Evolutionary conservation across 1,140 invertebrate genomes (phyloP).

Genomic region (Papilio machaon): DNA sequence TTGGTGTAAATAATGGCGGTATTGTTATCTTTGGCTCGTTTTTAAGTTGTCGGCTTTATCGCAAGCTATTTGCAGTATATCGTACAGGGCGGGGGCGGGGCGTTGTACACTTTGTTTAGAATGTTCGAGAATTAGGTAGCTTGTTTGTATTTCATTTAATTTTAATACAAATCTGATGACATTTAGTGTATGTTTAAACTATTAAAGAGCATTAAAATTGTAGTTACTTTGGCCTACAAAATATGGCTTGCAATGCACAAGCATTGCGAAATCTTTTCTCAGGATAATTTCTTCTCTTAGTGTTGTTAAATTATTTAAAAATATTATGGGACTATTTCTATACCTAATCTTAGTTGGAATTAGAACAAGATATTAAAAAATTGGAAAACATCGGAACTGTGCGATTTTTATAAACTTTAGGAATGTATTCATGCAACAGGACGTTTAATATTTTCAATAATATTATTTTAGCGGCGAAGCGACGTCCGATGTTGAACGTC

Average conservation of each 20-base stretch:
- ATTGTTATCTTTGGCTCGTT: constrained; percentile 14
- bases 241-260: no score
- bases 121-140: background rate
- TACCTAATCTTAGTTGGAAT: no score
- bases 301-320: no score
- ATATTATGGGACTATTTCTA: no score
- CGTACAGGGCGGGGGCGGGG: background rate
- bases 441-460: constrained; percentile 13
- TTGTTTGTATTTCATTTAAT: background rate
- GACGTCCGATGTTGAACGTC: background rate
- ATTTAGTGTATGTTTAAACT: no score
- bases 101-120: background rate
- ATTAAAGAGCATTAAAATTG: no score
- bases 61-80: constrained; percentile 10
- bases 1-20: background rate
- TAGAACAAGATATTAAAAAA: no score
- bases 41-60: constrained; percentile 18
- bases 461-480: background rate
- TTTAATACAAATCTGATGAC: no score
- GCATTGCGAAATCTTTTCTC: no score
- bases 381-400: no score
- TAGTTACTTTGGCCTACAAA: no score
- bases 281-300: no score
- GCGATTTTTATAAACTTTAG: background rate
- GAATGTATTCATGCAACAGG: background rate